Percentiles rank a stretch among this genome's conserved stretches.
Evolutionary conservation across 37 sponge, comb jelly and placozoan genomes (phyloP).

Genomic region (Corticium candelabrum): DNA sequence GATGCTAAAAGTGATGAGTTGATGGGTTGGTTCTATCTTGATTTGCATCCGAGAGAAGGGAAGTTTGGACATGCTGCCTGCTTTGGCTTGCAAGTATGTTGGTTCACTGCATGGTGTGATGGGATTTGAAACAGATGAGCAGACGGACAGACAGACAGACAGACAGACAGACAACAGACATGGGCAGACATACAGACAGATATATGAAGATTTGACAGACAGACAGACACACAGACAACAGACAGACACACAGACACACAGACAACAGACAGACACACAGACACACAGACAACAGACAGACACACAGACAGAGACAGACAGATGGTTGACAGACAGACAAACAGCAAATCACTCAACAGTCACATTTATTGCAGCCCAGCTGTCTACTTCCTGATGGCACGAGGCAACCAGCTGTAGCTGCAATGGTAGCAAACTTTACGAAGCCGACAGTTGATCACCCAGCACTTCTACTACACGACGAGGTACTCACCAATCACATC

Average conservation of each 20-base stretch:
- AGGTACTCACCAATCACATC: slow-evolving; percentile 12
- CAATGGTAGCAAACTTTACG: slow-evolving; percentile 52
- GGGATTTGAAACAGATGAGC: background rate
- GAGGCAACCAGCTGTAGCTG: slow-evolving; percentile 41
- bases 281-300: no score
- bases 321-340: no score
- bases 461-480: slow-evolving; percentile 37
- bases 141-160: no score
- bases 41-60: slow-evolving; percentile 52
- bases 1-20: slow-evolving; percentile 19
- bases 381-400: slow-evolving; percentile 18
- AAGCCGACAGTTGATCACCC: slow-evolving; percentile 35
- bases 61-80: slow-evolving; percentile 55
- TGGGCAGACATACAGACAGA: no score
- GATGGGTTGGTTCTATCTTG: slow-evolving; percentile 49
- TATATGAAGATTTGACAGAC: no score
- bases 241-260: no score
- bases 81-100: slow-evolving; percentile 39
- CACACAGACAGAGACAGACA: no score
- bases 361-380: slow-evolving; percentile 17
- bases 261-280: no score
- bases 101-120: background rate
- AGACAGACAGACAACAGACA: no score
- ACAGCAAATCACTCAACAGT: background rate
- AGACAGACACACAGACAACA: no score